Base-by-base conservation (phyloP, 1,140 invertebrate genomes). In the Caenorhabditis latens region DNA sequence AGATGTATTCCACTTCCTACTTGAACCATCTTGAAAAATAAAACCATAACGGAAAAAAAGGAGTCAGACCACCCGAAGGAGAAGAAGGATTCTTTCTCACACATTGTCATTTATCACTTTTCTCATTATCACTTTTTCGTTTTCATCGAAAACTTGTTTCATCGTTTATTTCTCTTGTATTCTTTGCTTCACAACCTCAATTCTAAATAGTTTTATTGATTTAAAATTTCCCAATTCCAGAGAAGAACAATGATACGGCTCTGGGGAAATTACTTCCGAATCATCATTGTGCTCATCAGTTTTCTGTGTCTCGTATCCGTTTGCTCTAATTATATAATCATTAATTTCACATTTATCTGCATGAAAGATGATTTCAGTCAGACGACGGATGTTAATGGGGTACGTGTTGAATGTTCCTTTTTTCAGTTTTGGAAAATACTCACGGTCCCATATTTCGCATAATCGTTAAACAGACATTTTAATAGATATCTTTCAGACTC, bases 341-440 rank as follows among this genome's bases (percentile, higher is more conserved):
- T 85, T 16, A 71, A 85, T 63, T 85, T 85, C 16, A 85, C 84
- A 55, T 85, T 85, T 43, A 85, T 85, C 42, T 85, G 84, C 43
- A 85, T 85, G 84, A 67, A 85, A 32, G 48, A 85, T 40, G 67
- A 85, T 32, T 42, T 85, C 21, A 75, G 48, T 42, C 4, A 24
- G 14, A 79, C 84, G 13, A 57, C 8, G 1, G 63, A 61, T 13
- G 24, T 11, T 53, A 85, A 75, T 85, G 42, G 67, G 53, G 82
- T 84, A 24, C 21, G 71, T 46, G 3, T 71, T 53, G 11, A 14
- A 14, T 11, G 4, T 67, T 67, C 32, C 42, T n/a, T n/a, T n/a
- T n/a, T n/a, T n/a, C n/a, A n/a, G n/a, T n/a, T n/a, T n/a, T n/a
- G n/a, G n/a, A n/a, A n/a, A n/a, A n/a, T n/a, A n/a, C n/a, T n/a